phyloP scores from a whole-genome alignment of 2,888 invertebrate genomes.

The Leptinotarsa juncta region DNA sequence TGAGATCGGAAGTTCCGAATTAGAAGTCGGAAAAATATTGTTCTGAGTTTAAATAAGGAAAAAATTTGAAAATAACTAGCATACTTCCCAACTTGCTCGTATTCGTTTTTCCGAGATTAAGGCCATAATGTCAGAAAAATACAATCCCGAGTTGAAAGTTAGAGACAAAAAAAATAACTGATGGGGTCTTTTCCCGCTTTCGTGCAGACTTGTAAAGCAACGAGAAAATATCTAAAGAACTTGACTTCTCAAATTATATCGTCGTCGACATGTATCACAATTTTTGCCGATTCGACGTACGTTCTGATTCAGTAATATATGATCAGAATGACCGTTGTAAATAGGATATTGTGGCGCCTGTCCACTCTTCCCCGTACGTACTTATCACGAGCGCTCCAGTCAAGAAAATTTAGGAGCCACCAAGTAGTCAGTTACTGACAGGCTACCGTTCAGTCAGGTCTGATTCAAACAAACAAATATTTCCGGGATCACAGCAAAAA shows the following conservation, averaged over 20 bases:
- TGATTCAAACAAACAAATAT: not conserved
- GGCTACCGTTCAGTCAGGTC: conserved; percentile 38
- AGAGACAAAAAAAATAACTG: too few species aligned
- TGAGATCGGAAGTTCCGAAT: too few species aligned
- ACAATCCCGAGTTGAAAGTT: too few species aligned
- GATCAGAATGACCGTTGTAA: conserved; percentile 14
- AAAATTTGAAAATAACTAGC: too few species aligned
- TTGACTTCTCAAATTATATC: too few species aligned
- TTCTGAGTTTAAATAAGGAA: too few species aligned
- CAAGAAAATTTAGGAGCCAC: conserved; percentile 51
- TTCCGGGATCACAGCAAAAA: conserved; percentile 17
- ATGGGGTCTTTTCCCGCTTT: too few species aligned
- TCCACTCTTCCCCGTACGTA: conserved; percentile 43
- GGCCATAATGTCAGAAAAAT: too few species aligned
- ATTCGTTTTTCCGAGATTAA: too few species aligned
- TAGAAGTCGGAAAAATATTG: too few species aligned
- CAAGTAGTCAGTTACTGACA: conserved; percentile 46
- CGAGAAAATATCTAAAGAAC: too few species aligned
- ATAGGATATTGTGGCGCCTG: conserved; percentile 18
- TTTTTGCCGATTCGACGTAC: not conserved
- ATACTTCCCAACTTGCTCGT: too few species aligned
- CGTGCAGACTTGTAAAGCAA: not conserved
- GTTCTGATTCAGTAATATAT: conserved; percentile 1
- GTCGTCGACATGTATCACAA: not conserved
- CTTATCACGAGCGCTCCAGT: conserved; percentile 43